These are phyloP conservation scores for Lamellibrachia columna DNA, from an alignment of 2,888 invertebrate species.

Conservation along the genomic window DNA sequence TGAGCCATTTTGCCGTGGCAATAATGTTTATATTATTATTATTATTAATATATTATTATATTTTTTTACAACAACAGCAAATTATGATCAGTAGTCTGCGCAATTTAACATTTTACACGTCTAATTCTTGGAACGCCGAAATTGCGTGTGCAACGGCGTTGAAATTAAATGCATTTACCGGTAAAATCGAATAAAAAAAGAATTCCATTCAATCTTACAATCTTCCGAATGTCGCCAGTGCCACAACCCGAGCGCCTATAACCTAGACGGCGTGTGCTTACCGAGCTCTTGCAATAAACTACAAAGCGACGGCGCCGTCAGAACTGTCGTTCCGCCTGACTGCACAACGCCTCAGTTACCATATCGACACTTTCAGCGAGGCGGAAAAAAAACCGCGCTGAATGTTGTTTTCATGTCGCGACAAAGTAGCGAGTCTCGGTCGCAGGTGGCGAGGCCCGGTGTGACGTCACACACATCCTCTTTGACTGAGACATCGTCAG, in stretches of 20 bases:
- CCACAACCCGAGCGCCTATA: neutral
- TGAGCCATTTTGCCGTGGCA: too few relatives aligned
- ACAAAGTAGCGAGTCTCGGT: neutral
- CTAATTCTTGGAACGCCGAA: neutral
- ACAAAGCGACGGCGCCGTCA: neutral
- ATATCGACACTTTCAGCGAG: neutral
- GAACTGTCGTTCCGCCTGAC: neutral
- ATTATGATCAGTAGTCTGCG: too few relatives aligned
- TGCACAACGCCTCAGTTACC: neutral
- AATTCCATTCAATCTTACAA: neutral
- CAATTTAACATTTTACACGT: too few relatives aligned
- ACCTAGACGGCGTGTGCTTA: neutral
- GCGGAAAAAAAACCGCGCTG: neutral
- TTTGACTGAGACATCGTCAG: neutral
- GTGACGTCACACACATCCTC: neutral
- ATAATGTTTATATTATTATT: too few relatives aligned
- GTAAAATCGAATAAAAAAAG: neutral
- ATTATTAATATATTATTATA: too few relatives aligned
- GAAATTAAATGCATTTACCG: neutral
- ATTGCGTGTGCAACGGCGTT: neutral
- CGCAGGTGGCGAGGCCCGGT: neutral
- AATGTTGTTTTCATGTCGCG: constrained; percentile 13
- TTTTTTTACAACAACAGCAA: too few relatives aligned
- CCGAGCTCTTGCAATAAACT: neutral
- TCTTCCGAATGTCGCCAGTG: neutral